phyloP scores from a whole-genome alignment of 35 echinoderm and acorn worm genomes.

The Ptychodera flava region DNA sequence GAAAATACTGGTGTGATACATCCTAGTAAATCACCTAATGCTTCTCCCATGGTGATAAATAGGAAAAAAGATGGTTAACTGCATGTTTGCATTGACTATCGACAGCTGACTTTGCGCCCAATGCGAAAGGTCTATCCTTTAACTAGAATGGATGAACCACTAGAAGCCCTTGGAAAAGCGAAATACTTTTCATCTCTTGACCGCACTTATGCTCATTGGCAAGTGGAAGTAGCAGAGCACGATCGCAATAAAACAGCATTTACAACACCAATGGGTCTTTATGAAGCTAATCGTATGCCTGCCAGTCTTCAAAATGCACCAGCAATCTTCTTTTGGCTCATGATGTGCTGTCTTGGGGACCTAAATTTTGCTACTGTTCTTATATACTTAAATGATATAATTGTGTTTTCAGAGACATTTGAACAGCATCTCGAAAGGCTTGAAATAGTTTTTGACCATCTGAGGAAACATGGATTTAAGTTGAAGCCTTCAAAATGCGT shows the following conservation, averaged over 20 bases:
- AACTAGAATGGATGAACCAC: slow-evolving; percentile 31
- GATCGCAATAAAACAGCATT: slow-evolving; percentile 58
- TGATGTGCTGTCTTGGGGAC: slow-evolving; percentile 21
- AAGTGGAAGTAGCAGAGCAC: slow-evolving; percentile 32
- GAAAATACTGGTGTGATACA: neutral
- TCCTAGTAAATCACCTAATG: too few species aligned
- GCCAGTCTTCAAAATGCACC: slow-evolving; percentile 29
- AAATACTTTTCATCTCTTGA: slow-evolving; percentile 19
- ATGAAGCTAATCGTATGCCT: slow-evolving; percentile 34
- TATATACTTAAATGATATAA: slow-evolving; percentile 23
- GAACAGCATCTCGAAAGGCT: slow-evolving; percentile 28
- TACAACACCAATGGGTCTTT: slow-evolving; percentile 40
- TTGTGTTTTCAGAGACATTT: too few species aligned
- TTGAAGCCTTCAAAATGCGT: slow-evolving; percentile 23
- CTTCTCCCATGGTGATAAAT: slow-evolving; percentile 20
- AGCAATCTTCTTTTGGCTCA: slow-evolving; percentile 19
- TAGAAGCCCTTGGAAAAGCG: slow-evolving; percentile 28
- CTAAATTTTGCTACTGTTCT: slow-evolving; percentile 11
- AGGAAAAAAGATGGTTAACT: slow-evolving; percentile 30
- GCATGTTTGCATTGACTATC: slow-evolving; percentile 28
- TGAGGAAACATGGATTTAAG: slow-evolving; percentile 36
- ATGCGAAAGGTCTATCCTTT: slow-evolving; percentile 20
- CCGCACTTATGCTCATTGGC: slow-evolving; percentile 17
- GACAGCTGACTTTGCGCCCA: slow-evolving; percentile 22
- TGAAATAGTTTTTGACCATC: slow-evolving; percentile 12